These are phyloP conservation scores for Caenorhabditis briggsae DNA, from an alignment of 1,140 invertebrate species.

Conservation along the genomic window DNA sequence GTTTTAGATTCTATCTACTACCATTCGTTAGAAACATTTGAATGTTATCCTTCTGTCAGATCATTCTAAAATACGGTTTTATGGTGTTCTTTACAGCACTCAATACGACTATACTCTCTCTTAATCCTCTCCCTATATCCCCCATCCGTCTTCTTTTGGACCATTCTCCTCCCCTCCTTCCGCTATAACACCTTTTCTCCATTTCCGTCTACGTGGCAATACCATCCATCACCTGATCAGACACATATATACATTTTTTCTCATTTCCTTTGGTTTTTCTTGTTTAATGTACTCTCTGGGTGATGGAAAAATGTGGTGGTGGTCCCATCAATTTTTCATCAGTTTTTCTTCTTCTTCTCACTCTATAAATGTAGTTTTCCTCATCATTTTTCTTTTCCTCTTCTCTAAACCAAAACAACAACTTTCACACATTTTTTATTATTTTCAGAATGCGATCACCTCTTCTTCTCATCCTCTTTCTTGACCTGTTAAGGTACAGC, in stretches of 20 bases:
- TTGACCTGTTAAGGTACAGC: slow-evolving; percentile 6
- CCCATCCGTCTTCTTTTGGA: neutral
- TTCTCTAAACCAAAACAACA: neutral
- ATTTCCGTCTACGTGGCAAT: slow-evolving; percentile 16
- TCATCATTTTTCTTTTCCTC: neutral
- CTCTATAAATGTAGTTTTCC: slow-evolving; percentile 9
- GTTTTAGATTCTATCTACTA: slow-evolving; percentile 29
- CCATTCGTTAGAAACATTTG: neutral
- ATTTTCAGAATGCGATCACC: slow-evolving; percentile 9
- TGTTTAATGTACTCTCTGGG: slow-evolving; percentile 12
- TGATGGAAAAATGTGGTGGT: neutral
- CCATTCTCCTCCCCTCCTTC: neutral
- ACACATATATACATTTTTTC: no score
- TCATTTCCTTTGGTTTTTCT: slow-evolving; percentile 31
- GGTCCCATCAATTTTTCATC: slow-evolving; percentile 54
- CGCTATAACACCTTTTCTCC: neutral
- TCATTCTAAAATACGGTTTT: slow-evolving; percentile 3
- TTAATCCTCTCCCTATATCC: neutral
- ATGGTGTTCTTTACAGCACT: neutral
- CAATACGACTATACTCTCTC: neutral
- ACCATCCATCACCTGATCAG: slow-evolving; percentile 15
- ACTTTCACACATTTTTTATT: slow-evolving; percentile 5
- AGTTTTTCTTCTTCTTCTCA: slow-evolving; percentile 2
- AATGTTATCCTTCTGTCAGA: no score
- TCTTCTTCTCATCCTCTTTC: neutral